A percentile compares a stretch with the other conserved stretches of the same genome.
Evolutionary conservation across 2,888 invertebrate genomes (phyloP).

Genomic region (Drosophila buzzatii): DNA sequence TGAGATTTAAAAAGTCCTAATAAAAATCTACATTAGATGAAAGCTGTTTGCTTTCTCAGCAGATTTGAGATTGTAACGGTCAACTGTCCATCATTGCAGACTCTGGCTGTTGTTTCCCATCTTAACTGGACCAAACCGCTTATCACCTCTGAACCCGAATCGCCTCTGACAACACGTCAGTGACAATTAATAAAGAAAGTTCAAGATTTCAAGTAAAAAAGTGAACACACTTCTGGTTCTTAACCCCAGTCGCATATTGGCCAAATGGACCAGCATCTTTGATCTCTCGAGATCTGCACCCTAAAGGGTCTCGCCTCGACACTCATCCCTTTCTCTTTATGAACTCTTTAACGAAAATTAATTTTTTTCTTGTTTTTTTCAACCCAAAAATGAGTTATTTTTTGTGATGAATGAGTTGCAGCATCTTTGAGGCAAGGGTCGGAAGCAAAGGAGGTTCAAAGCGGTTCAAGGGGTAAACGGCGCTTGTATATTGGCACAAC

Average conservation of each 20-base stretch:
- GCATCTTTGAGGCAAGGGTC: conserved; percentile 55
- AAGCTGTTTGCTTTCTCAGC: conserved; percentile 14
- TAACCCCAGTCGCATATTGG: conserved; percentile 24
- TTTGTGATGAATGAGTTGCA: conserved; percentile 44
- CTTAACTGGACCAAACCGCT: conserved; percentile 66
- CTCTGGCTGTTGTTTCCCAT: conserved; percentile 2
- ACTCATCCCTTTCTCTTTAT: conserved; percentile 46
- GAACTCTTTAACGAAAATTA: conserved; percentile 69
- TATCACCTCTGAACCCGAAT: conserved; percentile 12
- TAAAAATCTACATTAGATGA: neutral
- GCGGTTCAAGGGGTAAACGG: conserved; percentile 43
- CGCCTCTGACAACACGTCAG: conserved; percentile 56
- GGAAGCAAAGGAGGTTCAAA: conserved; percentile 45
- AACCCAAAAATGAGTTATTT: conserved; percentile 19
- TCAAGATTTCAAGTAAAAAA: conserved; percentile 54
- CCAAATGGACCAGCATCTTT: conserved; percentile 61
- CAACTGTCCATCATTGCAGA: conserved; percentile 68
- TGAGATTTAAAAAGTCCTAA: neutral
- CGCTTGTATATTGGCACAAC: conserved; percentile 70
- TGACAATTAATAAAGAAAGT: conserved; percentile 74
- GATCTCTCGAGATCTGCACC: conserved; percentile 51
- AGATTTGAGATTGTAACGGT: conserved; percentile 59
- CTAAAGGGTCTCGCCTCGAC: conserved; percentile 18
- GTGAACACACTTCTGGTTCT: conserved; percentile 52
- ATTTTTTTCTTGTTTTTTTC: conserved; percentile 41